Base-by-base conservation (phyloP, 2,888 invertebrate species). In the Idaea straminata region DNA sequence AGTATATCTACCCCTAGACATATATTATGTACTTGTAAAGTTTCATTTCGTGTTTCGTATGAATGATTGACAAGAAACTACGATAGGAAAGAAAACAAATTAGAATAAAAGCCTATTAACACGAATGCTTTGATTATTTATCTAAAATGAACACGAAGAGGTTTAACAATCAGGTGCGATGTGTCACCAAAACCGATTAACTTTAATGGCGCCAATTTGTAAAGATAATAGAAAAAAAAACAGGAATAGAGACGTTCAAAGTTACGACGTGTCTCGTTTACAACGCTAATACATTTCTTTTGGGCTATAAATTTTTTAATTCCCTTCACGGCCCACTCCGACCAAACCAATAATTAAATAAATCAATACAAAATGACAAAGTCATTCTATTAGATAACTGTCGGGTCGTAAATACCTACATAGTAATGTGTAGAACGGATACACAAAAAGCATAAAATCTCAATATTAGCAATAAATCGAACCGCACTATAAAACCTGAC, bases 151-250 rank as follows among this genome's bases (percentile, higher is more conserved):
- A 47, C 47, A 10, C 6, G 47, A 47, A 47, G 13, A 5, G 47
- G 47, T 5, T 47, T 7, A 13, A 47, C 47, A 47, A 15, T 38
- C 47, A 61, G 59, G 61, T 62, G 63, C 66, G 67, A 74, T 68
- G 70, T 75, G 76, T 75, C 77, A 75, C 65, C 71, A 25, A 16
- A 65, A 69, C 71, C 67, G 71, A 75, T 76, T 74, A 73, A 72
- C 68, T 69, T 72, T 75, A 74, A 74, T 75, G 64, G 71, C 65
- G 65, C 69, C 75, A 73, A 77, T 76, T 76, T 75, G 70, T 75
- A 62, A 61, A 68, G 57, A 58, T 66, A 61, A 64, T 60, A 67
- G 38, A 67, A 71, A 67, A 61, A 10, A 63, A 69, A 77, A 78
- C 74, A 71, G 70, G 74, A 75, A 79, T 76, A 71, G 70, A 77